Percentiles rank a stretch among this genome's conserved stretches.
These are phyloP conservation scores for Fopius arisanus DNA, from an alignment of 1,140 invertebrate genomes.

Conservation along the genomic window DNA sequence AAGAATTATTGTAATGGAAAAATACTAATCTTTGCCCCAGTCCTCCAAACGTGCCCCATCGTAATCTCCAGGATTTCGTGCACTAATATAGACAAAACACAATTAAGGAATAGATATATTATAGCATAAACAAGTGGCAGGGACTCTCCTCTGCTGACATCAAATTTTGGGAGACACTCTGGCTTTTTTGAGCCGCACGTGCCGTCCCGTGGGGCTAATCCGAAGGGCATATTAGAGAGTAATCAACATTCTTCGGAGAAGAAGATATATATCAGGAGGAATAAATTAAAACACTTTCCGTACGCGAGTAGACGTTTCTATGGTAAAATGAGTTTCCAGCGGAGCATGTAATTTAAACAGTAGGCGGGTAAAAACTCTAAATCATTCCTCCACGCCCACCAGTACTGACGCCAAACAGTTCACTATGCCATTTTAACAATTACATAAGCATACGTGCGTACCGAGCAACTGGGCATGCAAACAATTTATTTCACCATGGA, in stretches of 20 bases:
- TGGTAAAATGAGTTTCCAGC: conserved; percentile 1
- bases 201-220: background rate
- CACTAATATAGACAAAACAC: conserved; percentile 33
- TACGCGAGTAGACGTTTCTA: background rate
- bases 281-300: background rate
- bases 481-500: conserved; percentile 1
- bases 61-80: conserved; percentile 41
- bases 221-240: background rate
- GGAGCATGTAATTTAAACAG: conserved; percentile 10
- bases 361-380: conserved; percentile 13
- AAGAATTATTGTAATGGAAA: conserved; percentile 21
- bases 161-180: conserved; percentile 21
- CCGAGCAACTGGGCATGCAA: background rate
- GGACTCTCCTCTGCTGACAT: conserved; percentile 21
- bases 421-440: background rate
- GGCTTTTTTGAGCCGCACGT: background rate
- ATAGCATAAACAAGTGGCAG: background rate
- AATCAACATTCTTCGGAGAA: background rate
- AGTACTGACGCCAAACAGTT: background rate
- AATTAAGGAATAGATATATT: conserved; percentile 36
- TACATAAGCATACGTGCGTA: background rate
- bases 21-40: conserved; percentile 21
- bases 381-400: conserved; percentile 7
- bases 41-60: conserved; percentile 39
- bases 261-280: background rate